These are phyloP conservation scores for Propithecus perrieri DNA, from an alignment of 2,797 vertebrate genomes.

Conservation along the genomic window DNA sequence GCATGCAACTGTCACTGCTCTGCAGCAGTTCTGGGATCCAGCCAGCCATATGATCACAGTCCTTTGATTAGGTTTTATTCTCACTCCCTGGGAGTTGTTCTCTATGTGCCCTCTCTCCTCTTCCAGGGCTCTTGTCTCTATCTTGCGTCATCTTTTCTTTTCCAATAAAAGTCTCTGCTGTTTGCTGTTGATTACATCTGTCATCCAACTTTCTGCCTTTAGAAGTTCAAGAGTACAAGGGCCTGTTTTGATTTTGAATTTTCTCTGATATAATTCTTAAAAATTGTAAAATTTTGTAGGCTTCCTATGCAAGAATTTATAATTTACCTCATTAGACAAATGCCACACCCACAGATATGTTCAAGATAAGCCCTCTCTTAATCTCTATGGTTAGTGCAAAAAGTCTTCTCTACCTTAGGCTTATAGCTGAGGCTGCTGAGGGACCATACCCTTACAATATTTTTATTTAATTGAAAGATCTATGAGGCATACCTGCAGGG, in stretches of 20 bases:
- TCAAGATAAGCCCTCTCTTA: neutral
- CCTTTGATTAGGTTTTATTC: neutral
- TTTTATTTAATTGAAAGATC: neutral
- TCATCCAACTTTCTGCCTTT: neutral
- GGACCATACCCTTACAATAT: too few species aligned
- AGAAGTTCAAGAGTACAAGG: neutral
- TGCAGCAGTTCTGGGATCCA: neutral
- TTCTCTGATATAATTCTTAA: neutral
- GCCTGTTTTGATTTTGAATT: neutral
- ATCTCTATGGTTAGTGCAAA: too few species aligned
- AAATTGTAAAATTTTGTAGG: neutral
- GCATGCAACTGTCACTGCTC: neutral
- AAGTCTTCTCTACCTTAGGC: neutral
- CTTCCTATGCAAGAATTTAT: neutral
- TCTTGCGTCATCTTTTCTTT: neutral
- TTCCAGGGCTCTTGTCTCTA: neutral
- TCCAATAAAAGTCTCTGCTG: neutral
- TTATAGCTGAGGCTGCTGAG: neutral
- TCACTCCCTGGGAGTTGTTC: neutral
- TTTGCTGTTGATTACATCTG: neutral
- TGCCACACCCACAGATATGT: neutral
- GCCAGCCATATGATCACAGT: neutral
- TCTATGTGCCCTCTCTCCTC: neutral
- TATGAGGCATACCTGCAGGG: neutral
- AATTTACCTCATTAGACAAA: neutral